Evolutionary conservation across 2,113 vertebrate species (phyloP), one percentile per base, ranked within the genome.

Genomic region (Onychostruthus taczanowskii): DNA sequence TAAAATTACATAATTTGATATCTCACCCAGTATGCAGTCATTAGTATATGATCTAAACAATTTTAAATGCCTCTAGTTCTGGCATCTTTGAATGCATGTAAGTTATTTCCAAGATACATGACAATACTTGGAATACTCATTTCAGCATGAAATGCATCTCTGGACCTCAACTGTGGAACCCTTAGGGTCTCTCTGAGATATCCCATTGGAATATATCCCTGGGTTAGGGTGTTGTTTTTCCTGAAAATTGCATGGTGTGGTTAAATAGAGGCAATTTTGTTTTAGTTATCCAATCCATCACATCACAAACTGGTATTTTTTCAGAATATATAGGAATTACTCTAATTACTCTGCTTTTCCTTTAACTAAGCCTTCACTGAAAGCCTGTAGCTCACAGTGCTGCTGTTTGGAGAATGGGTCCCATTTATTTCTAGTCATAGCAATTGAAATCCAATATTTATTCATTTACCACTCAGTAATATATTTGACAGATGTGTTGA

Each of bases 371-470:
- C 59, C 30, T 89, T 7, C 27, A 2, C 66, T 63, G 59, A 74
- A 76, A 77, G 83, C 33, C 43, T 28, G 59, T 21, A 69, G 74
- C 75, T 95, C 82, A 20, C 2, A 5, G 49, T 91, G 59, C 76
- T 80, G 70, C 70, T 78, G 95, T 56, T 44, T 17, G 0, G 67
- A 94, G 88, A 77, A 74, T 44, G 72, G 31, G 92, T 93, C 73
- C 69, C 59, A 66, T 96, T 96, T 96, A 90, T 90, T 96, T 96
- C 79, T 52, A 95, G 93, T 89, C 90, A 78, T 79, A 90, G 73
- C 88, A 92, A 90, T 90, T 96, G 95, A 96, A 97, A 96, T 95
- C 83, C 93, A 94, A 79, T 95, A 93, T 94, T 95, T 95, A 95
- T 96, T 92, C 86, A 92, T 92, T 95, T 96, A 88, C 90, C 79